Evolutionary conservation across 2,113 vertebrate genomes (phyloP).

Genomic region (Petrocephalus microphthalmus): DNA sequence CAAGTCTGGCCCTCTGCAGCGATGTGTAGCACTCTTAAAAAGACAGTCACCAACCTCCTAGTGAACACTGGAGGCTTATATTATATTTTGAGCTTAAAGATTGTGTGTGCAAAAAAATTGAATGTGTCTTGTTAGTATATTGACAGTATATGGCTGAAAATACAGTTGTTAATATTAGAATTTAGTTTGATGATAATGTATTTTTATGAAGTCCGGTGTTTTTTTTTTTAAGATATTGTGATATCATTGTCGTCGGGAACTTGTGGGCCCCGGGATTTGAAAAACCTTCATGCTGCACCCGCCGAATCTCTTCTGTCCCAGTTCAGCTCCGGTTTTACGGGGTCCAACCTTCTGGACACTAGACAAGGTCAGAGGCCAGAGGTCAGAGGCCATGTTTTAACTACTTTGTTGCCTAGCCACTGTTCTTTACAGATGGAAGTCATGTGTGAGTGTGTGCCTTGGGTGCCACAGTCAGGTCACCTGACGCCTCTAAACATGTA

Average conservation of each 20-base stretch:
- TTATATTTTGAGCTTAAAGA: slow-evolving; percentile 7
- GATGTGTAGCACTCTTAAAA: neutral
- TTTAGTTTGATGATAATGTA: neutral
- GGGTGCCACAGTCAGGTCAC: slow-evolving; percentile 37
- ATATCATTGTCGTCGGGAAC: neutral
- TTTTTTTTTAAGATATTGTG: neutral
- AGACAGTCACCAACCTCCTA: neutral
- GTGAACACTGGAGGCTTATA: neutral
- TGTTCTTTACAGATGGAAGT: slow-evolving; percentile 27
- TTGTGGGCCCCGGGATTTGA: neutral
- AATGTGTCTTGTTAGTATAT: slow-evolving; percentile 9
- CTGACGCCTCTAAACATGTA: slow-evolving; percentile 33
- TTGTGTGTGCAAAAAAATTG: neutral
- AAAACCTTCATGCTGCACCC: neutral
- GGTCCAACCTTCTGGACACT: slow-evolving; percentile 20
- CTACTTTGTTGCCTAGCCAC: slow-evolving; percentile 39
- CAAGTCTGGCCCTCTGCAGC: neutral
- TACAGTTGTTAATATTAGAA: neutral
- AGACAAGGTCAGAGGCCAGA: slow-evolving; percentile 40
- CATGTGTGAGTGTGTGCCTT: slow-evolving; percentile 15
- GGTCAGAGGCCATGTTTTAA: slow-evolving; percentile 38
- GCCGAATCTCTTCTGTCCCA: neutral
- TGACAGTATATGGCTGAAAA: neutral
- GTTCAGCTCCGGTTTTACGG: neutral
- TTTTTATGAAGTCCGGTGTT: slow-evolving; percentile 7